These are phyloP conservation scores for Rhaphigaster nebulosa DNA, from an alignment of 2,888 invertebrate species.

Conservation along the genomic window DNA sequence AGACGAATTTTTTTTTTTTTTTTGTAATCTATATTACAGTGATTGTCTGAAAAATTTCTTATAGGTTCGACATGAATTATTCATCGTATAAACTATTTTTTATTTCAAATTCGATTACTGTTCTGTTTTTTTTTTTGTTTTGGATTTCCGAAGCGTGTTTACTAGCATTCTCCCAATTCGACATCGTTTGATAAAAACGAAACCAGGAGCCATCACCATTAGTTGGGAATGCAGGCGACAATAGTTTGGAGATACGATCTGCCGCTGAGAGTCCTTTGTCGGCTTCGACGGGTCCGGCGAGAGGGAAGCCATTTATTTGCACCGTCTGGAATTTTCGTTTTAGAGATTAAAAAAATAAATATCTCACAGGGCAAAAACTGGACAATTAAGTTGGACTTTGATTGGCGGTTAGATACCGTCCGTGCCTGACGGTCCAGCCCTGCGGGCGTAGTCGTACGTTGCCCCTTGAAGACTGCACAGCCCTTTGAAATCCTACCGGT, in stretches of 20 bases:
- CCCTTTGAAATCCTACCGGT: background rate
- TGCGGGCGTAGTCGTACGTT: background rate
- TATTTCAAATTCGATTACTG: too few relatives aligned
- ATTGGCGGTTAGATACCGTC: background rate
- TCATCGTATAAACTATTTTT: too few relatives aligned
- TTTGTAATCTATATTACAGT: too few relatives aligned
- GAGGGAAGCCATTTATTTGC: slow-evolving; percentile 20
- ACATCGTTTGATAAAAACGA: background rate
- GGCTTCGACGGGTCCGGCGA: background rate
- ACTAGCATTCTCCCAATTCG: background rate
- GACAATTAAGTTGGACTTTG: background rate
- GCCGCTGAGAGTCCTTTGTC: background rate
- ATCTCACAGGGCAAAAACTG: background rate
- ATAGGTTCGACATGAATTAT: too few relatives aligned
- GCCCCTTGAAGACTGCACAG: background rate
- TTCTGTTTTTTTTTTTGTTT: background rate
- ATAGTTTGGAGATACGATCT: slow-evolving; percentile 20
- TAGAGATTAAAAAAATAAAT: background rate
- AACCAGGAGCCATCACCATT: background rate
- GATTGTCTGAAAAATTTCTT: too few relatives aligned
- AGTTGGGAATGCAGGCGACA: slow-evolving; percentile 40
- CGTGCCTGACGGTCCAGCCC: background rate
- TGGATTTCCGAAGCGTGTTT: background rate
- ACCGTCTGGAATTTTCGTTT: slow-evolving; percentile 1
- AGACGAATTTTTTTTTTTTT: too few relatives aligned